phyloP scores from a whole-genome alignment of 1,140 invertebrate species.

The Zaprionus nigranus region DNA sequence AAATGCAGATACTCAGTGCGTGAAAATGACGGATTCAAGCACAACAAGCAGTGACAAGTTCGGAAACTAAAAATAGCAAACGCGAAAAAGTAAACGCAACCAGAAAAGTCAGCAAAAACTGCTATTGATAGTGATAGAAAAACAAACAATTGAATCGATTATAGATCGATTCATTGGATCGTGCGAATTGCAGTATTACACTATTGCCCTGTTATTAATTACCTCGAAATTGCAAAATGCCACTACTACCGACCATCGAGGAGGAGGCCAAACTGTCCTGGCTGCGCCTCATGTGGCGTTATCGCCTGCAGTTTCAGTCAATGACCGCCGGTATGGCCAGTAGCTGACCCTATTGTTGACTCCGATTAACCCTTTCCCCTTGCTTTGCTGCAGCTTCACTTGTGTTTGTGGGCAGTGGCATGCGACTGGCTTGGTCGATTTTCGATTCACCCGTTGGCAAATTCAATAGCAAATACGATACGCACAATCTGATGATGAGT shows the following conservation, averaged over 20 bases:
- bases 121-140: background rate
- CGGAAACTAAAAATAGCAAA: conserved; percentile 15
- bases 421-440: conserved; percentile 73
- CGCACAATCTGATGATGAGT: conserved; percentile 73
- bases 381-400: conserved; percentile 53
- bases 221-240: conserved; percentile 49
- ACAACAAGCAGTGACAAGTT: conserved; percentile 39
- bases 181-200: conserved; percentile 19
- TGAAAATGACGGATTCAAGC: conserved; percentile 35
- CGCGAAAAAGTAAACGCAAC: background rate
- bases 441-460: conserved; percentile 74
- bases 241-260: conserved; percentile 71
- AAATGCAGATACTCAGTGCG: conserved; percentile 27
- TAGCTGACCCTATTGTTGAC: background rate
- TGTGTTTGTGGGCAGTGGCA: conserved; percentile 69
- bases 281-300: conserved; percentile 69
- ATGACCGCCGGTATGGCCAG: conserved; percentile 65
- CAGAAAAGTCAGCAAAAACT: conserved; percentile 3
- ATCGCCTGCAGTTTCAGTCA: conserved; percentile 74
- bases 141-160: conserved; percentile 23
- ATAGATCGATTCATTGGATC: conserved; percentile 1
- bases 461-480: conserved; percentile 60
- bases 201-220: conserved; percentile 6
- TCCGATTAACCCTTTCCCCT: background rate
- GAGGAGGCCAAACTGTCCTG: conserved; percentile 70